These are phyloP conservation scores for Neuroterus valhalla DNA, from an alignment of 1,140 invertebrate species.

Conservation along the genomic window DNA sequence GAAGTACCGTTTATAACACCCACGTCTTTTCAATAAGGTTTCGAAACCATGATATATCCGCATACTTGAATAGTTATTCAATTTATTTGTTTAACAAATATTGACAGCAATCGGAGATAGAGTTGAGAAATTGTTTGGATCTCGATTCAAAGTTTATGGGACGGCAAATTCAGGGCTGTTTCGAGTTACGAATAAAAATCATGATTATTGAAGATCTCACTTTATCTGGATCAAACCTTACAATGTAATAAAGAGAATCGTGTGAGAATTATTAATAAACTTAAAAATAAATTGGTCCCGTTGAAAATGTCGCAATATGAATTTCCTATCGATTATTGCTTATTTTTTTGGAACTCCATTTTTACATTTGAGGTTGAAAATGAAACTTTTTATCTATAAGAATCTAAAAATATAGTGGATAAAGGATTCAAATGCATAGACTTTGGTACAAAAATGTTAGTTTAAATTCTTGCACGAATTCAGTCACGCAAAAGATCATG, in stretches of 20 bases:
- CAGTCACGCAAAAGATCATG: too few relatives aligned
- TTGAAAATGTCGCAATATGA: background rate
- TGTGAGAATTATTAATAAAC: background rate
- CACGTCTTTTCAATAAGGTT: too few relatives aligned
- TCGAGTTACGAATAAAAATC: background rate
- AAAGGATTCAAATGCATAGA: too few relatives aligned
- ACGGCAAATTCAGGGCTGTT: background rate
- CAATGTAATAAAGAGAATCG: background rate
- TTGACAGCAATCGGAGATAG: too few relatives aligned
- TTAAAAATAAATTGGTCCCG: background rate
- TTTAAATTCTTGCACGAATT: too few relatives aligned
- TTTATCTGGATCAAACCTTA: slow-evolving; percentile 6
- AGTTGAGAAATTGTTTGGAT: too few relatives aligned
- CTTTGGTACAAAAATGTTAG: too few relatives aligned
- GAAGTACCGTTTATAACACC: too few relatives aligned
- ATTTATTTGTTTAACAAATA: background rate
- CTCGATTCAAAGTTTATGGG: background rate
- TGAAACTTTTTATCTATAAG: too few relatives aligned
- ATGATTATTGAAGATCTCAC: background rate
- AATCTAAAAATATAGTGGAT: too few relatives aligned
- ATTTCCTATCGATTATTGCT: background rate
- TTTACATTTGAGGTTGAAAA: too few relatives aligned
- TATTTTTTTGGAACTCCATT: background rate
- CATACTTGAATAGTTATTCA: background rate
- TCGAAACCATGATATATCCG: too few relatives aligned